Conservation (phyloP, 2,888 invertebrate species). For the Polymixis lichenea region DNA sequence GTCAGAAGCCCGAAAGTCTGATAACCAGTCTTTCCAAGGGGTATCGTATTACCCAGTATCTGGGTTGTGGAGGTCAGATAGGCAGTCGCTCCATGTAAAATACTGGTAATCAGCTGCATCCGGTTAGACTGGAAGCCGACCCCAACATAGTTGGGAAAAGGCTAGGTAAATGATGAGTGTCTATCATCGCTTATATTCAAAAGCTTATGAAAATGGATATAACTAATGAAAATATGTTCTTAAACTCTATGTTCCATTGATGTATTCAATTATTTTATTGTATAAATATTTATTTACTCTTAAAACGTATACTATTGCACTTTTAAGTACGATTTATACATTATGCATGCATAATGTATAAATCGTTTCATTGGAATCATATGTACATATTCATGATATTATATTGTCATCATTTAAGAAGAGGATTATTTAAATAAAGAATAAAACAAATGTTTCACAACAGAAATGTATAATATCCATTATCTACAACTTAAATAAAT, state of each 20-base stretch:
- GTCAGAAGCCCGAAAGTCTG: too few relatives aligned
- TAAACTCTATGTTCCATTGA: constrained; percentile 6
- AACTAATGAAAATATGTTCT: neutral
- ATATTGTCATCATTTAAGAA: neutral
- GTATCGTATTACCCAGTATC: too few relatives aligned
- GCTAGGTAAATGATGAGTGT: too few relatives aligned
- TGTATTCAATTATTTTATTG: constrained; percentile 22
- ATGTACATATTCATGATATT: constrained; percentile 20
- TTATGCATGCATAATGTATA: constrained; percentile 26
- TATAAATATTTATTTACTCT: constrained; percentile 35
- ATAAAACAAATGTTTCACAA: constrained; percentile 62
- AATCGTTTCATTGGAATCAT: constrained; percentile 23
- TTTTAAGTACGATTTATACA: too few relatives aligned
- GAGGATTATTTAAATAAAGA: constrained; percentile 29
- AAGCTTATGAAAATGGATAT: constrained; percentile 74
- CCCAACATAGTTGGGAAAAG: too few relatives aligned
- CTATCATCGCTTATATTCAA: constrained; percentile 13
- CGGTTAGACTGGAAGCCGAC: too few relatives aligned
- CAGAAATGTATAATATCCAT: constrained; percentile 66
- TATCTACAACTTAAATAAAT: constrained; percentile 83
- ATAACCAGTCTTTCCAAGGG: too few relatives aligned
- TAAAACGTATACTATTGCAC: constrained; percentile 18
- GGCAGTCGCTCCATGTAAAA: too few relatives aligned
- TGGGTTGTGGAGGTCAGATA: too few relatives aligned
- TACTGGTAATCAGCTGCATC: too few relatives aligned